Base-by-base conservation (phyloP, 2,797 vertebrate species). In the Scarus forsteni region DNA sequence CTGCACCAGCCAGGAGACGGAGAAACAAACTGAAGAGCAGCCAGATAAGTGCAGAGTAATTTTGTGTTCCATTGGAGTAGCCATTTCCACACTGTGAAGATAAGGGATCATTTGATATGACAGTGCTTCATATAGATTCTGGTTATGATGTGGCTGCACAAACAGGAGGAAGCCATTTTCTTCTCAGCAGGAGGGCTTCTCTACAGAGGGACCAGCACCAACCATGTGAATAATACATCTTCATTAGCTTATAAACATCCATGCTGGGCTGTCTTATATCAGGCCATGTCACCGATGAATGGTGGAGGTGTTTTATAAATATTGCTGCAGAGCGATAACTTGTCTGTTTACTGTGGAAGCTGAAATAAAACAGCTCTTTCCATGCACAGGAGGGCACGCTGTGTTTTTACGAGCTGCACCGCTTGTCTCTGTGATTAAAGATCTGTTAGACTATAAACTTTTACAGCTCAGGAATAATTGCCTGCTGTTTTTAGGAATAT, bases 401-500 rank as follows among this genome's bases (percentile, higher is more conserved):
- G 69, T 49, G 60, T 38, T 78, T 92, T 90, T 90, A 90, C 60
- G 70, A 85, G 80, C 73, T 45, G 66, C 75, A 59, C 73, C 48
- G 79, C 77, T 89, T 61, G 81, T 79, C 80, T 70, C 63, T 65
- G 60, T 89, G 89, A 91, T 92, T 86, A 89, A 89, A 40, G 87
- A 84, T 57, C 46, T 80, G 75, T 79, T 56, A 43, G 80, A 64
- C 84, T 65, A 84, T 92, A 87, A 90, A 90, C 54, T 83, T 91
- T 90, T 87, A 90, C 80, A 85, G 73, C 80, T 1, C 49, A 77
- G 68, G 70, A 90, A 78, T 91, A 89, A 89, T 88, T 81, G 70
- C 75, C 1, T 64, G 72, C 77, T 83, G 83, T 79, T 89, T 85
- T 82, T 72, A 77, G 57, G 52, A 82, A 77, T 77, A 77, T 72